A percentile compares a stretch with the other conserved stretches of the same genome.
These are phyloP conservation scores for Maccullochella peelii DNA, from an alignment of 2,113 vertebrate genomes.

Conservation along the genomic window DNA sequence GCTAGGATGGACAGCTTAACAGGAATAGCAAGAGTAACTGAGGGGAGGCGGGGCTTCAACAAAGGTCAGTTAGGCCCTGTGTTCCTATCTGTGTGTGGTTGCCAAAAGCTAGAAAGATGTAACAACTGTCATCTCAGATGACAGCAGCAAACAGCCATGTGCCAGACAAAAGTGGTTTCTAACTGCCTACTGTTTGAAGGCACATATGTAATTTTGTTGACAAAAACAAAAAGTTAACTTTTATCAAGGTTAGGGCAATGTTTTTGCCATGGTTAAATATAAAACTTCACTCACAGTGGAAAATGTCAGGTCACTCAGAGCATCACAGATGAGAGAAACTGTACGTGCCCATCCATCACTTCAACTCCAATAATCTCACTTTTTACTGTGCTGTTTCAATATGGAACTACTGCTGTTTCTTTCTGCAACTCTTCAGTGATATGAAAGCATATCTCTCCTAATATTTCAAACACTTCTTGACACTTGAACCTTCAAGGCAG, in stretches of 20 bases:
- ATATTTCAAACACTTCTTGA: background rate
- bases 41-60: no score
- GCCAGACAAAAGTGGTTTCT: background rate
- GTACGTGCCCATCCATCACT: slow-evolving; percentile 39
- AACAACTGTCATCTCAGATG: background rate
- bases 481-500: background rate
- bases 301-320: slow-evolving; percentile 50
- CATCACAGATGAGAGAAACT: slow-evolving; percentile 39
- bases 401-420: background rate
- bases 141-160: background rate
- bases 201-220: background rate
- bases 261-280: slow-evolving; percentile 28
- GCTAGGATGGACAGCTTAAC: background rate
- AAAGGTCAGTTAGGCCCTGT: background rate
- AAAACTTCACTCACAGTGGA: slow-evolving; percentile 24
- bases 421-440: background rate
- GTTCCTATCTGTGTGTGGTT: background rate
- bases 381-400: slow-evolving; percentile 22
- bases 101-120: background rate
- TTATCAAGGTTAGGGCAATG: background rate
- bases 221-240: background rate
- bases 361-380: slow-evolving; percentile 29
- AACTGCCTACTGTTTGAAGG: background rate
- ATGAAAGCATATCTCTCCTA: background rate
- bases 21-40: no score